These are phyloP conservation scores for Alentia gelatinosa DNA, from an alignment of 2,888 invertebrate species.

Conservation along the genomic window DNA sequence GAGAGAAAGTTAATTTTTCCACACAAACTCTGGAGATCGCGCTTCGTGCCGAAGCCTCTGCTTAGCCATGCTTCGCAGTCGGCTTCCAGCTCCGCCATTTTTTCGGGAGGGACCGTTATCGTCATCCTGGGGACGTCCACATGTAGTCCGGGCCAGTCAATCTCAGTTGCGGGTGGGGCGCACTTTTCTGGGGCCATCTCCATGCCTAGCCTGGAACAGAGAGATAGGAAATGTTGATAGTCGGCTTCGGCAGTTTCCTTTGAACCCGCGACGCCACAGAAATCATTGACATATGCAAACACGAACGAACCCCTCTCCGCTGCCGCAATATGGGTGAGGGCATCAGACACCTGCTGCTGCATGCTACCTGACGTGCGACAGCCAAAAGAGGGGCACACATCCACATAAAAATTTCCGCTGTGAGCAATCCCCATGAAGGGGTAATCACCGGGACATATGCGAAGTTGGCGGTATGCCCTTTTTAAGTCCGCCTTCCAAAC, in stretches of 20 bases:
- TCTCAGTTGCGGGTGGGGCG: background rate
- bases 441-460: background rate
- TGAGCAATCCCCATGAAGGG: background rate
- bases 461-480: background rate
- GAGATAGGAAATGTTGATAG: background rate
- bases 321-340: background rate
- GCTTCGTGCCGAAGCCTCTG: background rate
- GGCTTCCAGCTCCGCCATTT: background rate
- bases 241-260: background rate
- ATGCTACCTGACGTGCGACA: background rate
- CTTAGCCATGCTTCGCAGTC: background rate
- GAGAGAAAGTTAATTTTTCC: background rate
- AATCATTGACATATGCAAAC: background rate
- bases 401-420: background rate
- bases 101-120: background rate
- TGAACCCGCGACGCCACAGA: background rate
- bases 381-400: background rate
- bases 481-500: background rate
- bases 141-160: background rate
- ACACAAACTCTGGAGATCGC: background rate
- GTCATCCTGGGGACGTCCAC: background rate
- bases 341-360: background rate
- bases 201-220: background rate
- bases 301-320: background rate
- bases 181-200: background rate